Base-by-base conservation (phyloP, 2,113 vertebrate species). In the Sturnira hondurensis region DNA sequence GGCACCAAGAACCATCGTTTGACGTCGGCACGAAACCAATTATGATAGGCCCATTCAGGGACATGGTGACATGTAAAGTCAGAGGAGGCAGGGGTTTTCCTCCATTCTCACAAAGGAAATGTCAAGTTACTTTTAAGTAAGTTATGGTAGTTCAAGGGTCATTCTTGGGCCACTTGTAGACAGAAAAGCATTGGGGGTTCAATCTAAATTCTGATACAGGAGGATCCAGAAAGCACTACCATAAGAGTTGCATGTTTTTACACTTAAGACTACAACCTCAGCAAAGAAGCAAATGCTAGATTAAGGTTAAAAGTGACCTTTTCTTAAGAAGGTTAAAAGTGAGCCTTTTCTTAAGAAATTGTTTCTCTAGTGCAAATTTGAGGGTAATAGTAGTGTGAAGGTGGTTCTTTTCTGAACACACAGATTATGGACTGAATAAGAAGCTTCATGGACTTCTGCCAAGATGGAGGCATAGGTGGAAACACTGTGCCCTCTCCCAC, bases 401-500 rank as follows among this genome's bases (percentile, higher is more conserved):
- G 58, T 47, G 31, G 20, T 67, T 87, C 58, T 87, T 87, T 86
- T 67, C 78, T 63, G 33, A 95, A 78, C 15, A 80, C 43, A 50
- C 5, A 6, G 50, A 82, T 82, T 91, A 26, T 24, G 84, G 52
- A 43, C 91, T 70, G 82, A 96, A 90, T 50, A 81, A 96, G 96
- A 84, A 63, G 19, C 52, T 93, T 92, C 58, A 85, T 95, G n/a
- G n/a, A n/a, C n/a, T n/a, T n/a, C n/a, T n/a, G n/a, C n/a, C n/a
- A n/a, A n/a, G n/a, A n/a, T n/a, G n/a, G n/a, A n/a, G n/a, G n/a
- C n/a, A n/a, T n/a, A n/a, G n/a, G n/a, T n/a, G n/a, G n/a, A n/a
- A n/a, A n/a, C n/a, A n/a, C n/a, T n/a, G n/a, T n/a, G n/a, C n/a
- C n/a, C n/a, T n/a, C n/a, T n/a, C n/a, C n/a, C n/a, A n/a, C n/a